Evolutionary conservation across 1,140 invertebrate genomes (phyloP).

Genomic region (Archegozetes longisetosus): DNA sequence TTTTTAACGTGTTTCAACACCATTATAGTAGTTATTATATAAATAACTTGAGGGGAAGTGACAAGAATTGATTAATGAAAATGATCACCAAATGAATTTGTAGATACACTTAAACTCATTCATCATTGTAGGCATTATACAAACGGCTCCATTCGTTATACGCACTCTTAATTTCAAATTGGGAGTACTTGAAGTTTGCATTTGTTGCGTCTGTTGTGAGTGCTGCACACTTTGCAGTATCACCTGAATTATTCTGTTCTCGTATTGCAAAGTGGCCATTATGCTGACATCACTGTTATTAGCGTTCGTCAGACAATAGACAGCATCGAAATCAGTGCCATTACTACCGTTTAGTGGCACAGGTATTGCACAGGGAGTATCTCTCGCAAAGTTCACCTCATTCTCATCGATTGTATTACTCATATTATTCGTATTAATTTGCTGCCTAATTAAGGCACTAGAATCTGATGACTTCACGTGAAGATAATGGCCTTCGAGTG

Average conservation of each 20-base stretch:
- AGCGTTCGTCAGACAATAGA: not conserved
- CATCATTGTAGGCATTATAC: conserved; percentile 12
- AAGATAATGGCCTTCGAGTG: conserved; percentile 14
- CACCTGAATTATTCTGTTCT: not conserved
- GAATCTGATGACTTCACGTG: conserved; percentile 1
- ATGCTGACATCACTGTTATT: not conserved
- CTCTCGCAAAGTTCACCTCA: not conserved
- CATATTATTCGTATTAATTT: conserved; percentile 4
- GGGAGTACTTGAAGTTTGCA: not conserved
- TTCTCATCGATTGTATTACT: not conserved
- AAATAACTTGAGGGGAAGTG: too few relatives aligned
- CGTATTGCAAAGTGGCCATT: conserved; percentile 3
- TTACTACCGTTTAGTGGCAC: not conserved
- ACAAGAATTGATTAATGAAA: too few relatives aligned
- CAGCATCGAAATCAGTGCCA: not conserved
- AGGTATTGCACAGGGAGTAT: not conserved
- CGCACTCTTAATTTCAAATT: conserved; percentile 2
- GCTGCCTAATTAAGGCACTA: not conserved
- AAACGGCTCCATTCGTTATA: conserved; percentile 8
- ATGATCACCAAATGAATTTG: conserved; percentile 11
- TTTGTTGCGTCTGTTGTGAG: not conserved
- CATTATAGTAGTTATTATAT: too few relatives aligned
- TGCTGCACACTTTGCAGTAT: not conserved
- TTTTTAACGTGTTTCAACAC: too few relatives aligned
- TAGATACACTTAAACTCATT: conserved; percentile 10